phyloP scores from a whole-genome alignment of 2,113 vertebrate species.

The Canis aureus region DNA sequence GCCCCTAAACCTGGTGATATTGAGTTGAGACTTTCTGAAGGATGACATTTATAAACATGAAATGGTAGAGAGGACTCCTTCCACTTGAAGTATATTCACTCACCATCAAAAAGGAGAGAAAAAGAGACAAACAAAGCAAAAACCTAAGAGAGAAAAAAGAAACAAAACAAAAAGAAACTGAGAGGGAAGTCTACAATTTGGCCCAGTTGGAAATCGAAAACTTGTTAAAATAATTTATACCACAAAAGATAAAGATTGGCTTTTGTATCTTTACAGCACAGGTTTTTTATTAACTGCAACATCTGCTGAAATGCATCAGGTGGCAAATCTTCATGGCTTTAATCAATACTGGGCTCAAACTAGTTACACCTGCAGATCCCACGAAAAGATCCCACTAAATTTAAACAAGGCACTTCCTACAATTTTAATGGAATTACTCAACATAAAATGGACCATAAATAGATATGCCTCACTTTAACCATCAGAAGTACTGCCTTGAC shows the following conservation, averaged over 20 bases:
- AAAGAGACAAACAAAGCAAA: background rate
- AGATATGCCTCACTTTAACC: background rate
- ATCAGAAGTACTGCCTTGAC: background rate
- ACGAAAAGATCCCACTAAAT: background rate
- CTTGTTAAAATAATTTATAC: conserved; percentile 14
- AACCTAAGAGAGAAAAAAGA: background rate
- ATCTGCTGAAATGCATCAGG: background rate
- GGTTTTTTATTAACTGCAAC: background rate
- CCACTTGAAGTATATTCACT: background rate
- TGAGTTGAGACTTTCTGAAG: background rate
- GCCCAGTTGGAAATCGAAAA: background rate
- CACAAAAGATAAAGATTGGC: background rate
- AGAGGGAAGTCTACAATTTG: background rate
- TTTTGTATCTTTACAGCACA: background rate
- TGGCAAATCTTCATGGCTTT: background rate
- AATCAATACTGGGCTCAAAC: background rate
- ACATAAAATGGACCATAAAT: conserved; percentile 42
- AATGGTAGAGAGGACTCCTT: background rate
- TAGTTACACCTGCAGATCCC: background rate
- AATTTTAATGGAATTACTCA: background rate
- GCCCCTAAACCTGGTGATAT: background rate
- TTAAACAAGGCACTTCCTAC: background rate
- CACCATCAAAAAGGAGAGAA: background rate
- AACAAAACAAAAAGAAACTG: background rate
- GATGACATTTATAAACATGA: background rate